A percentile compares a stretch with the other conserved stretches of the same genome.
phyloP scores from a whole-genome alignment of 2,888 invertebrate genomes.

The Morinoia aosen region DNA sequence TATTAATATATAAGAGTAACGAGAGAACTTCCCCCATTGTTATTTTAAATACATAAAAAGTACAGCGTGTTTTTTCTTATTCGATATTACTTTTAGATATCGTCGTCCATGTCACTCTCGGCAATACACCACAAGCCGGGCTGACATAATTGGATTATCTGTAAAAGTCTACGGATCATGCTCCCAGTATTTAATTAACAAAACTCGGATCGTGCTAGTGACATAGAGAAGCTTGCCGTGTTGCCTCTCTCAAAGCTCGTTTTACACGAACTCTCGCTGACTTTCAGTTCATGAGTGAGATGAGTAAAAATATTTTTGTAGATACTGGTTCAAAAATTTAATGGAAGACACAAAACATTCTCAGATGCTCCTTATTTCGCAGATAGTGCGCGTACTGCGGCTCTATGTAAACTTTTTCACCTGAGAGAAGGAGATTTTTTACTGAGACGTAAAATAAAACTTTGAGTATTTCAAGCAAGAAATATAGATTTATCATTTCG shows the following conservation, averaged over 20 bases:
- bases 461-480: too few species aligned
- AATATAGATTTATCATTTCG: too few species aligned
- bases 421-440: too few species aligned
- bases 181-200: not conserved
- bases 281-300: not conserved
- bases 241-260: not conserved
- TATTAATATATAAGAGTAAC: not conserved
- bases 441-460: too few species aligned
- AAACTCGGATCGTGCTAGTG: too few species aligned
- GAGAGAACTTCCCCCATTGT: not conserved
- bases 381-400: too few species aligned
- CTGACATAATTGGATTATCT: not conserved
- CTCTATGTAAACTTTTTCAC: too few species aligned
- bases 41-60: too few species aligned
- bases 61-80: not conserved
- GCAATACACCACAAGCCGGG: not conserved
- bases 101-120: not conserved
- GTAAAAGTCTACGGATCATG: not conserved
- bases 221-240: not conserved
- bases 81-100: not conserved
- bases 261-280: not conserved
- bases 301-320: not conserved
- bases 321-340: not conserved
- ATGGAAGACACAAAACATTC: not conserved
- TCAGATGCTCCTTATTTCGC: too few species aligned